These are phyloP conservation scores for Maniola hyperantus DNA, from an alignment of 2,888 invertebrate genomes.

Conservation along the genomic window DNA sequence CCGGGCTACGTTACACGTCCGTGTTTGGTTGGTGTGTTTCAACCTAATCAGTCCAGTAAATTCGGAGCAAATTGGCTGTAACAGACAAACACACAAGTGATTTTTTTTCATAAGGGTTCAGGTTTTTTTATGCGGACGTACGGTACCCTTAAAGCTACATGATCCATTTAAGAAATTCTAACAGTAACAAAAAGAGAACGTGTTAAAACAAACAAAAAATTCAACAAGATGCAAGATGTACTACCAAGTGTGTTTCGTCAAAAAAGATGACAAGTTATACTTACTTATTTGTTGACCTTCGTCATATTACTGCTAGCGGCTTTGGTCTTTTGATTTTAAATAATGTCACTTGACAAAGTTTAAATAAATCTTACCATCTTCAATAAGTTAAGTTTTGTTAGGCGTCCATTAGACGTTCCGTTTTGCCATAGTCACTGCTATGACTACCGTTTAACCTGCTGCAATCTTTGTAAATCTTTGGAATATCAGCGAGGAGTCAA, in stretches of 20 bases:
- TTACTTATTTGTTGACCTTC: constrained; percentile 15
- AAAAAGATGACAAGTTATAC: constrained; percentile 21
- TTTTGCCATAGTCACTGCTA: too few species aligned
- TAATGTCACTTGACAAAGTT: constrained; percentile 11
- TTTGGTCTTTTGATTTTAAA: constrained; percentile 18
- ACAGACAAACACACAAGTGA: too few species aligned
- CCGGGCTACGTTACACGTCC: too few species aligned
- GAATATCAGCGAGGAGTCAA: too few species aligned
- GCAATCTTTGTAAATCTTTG: too few species aligned
- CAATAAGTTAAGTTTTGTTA: not conserved
- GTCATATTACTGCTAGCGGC: constrained; percentile 16
- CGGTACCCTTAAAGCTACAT: too few species aligned
- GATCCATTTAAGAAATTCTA: not conserved
- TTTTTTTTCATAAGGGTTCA: too few species aligned
- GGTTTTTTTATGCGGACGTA: too few species aligned
- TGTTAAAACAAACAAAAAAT: constrained; percentile 7
- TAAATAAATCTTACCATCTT: constrained; percentile 6
- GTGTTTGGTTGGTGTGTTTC: too few species aligned
- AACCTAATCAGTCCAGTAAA: too few species aligned
- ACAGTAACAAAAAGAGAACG: not conserved
- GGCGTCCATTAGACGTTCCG: not conserved
- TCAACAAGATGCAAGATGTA: constrained; percentile 10
- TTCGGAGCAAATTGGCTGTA: too few species aligned
- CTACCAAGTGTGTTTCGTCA: constrained; percentile 19
- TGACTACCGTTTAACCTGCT: too few species aligned